A percentile compares a stretch with the other conserved stretches of the same genome.
Evolutionary conservation across 2,797 vertebrate species (phyloP).

Genomic region (Poecilia velifera): DNA sequence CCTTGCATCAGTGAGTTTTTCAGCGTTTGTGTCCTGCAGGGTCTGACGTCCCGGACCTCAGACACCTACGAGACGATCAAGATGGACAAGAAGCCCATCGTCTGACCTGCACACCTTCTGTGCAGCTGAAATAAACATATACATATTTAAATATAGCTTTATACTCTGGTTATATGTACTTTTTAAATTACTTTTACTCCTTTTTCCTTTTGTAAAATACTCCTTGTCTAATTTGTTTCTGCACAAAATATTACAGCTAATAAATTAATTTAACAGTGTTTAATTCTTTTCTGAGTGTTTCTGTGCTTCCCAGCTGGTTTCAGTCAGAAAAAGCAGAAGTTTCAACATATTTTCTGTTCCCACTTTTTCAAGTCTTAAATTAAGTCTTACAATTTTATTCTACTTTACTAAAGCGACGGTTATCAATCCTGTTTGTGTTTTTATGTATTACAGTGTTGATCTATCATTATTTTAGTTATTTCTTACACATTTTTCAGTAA

Average conservation of each 20-base stretch:
- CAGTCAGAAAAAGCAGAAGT: constrained; percentile 34
- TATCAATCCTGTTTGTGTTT: background rate
- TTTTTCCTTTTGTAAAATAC: constrained; percentile 28
- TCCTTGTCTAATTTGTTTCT: background rate
- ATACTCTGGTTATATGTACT: constrained; percentile 1
- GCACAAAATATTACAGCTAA: constrained; percentile 8
- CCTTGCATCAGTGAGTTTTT: background rate
- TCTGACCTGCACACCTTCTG: background rate
- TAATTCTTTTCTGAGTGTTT: background rate
- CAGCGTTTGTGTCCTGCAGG: constrained; percentile 58
- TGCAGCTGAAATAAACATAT: background rate
- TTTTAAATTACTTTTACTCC: background rate
- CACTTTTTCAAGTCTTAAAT: background rate
- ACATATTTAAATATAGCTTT: constrained; percentile 11
- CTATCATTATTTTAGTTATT: background rate
- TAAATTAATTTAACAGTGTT: constrained; percentile 18
- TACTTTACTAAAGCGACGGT: background rate
- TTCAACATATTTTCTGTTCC: constrained; percentile 9
- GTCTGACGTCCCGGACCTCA: constrained; percentile 41
- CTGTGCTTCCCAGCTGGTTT: constrained; percentile 5
- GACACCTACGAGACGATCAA: constrained; percentile 77
- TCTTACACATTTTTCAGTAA: background rate
- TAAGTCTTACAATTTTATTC: background rate
- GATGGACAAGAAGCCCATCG: constrained; percentile 48
- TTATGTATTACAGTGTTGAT: background rate